Evolutionary conservation across 2,888 invertebrate species (phyloP).

Genomic region (Ennomos fuscantarius): DNA sequence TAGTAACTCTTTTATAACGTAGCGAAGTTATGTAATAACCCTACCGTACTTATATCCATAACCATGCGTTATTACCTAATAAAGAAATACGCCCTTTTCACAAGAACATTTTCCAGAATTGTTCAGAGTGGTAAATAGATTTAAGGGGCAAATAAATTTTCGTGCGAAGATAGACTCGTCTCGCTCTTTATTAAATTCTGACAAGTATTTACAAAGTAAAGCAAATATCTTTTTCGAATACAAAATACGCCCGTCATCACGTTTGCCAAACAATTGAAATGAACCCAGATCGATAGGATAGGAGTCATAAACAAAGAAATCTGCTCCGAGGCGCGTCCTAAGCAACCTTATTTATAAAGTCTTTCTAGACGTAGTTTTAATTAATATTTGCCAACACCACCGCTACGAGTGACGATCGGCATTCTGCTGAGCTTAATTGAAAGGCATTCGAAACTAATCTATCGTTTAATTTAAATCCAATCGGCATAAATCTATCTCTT

Average conservation of each 20-base stretch:
- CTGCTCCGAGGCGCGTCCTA: slow-evolving; percentile 51
- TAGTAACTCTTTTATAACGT: no score
- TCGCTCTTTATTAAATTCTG: slow-evolving; percentile 34
- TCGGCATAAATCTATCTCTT: slow-evolving; percentile 30
- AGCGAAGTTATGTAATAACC: no score
- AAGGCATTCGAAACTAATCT: slow-evolving; percentile 37
- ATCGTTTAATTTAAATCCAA: slow-evolving; percentile 34
- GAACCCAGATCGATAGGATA: slow-evolving; percentile 55
- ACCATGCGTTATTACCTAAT: no score
- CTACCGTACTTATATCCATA: no score
- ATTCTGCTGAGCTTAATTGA: slow-evolving; percentile 33
- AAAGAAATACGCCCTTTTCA: no score
- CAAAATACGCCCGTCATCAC: slow-evolving; percentile 51
- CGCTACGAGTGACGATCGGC: slow-evolving; percentile 38
- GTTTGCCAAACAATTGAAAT: slow-evolving; percentile 53
- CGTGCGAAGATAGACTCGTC: slow-evolving; percentile 8
- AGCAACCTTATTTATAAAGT: slow-evolving; percentile 51
- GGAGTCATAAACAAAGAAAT: slow-evolving; percentile 61
- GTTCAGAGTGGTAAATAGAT: slow-evolving; percentile 5
- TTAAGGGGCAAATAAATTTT: background rate
- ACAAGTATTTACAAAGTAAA: slow-evolving; percentile 32
- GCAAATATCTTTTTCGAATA: slow-evolving; percentile 48
- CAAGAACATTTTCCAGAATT: no score
- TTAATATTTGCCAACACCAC: slow-evolving; percentile 51
- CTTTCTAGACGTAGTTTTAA: slow-evolving; percentile 51